phyloP scores from a whole-genome alignment of 2,888 invertebrate genomes.

The Hoplodrina blanda region DNA sequence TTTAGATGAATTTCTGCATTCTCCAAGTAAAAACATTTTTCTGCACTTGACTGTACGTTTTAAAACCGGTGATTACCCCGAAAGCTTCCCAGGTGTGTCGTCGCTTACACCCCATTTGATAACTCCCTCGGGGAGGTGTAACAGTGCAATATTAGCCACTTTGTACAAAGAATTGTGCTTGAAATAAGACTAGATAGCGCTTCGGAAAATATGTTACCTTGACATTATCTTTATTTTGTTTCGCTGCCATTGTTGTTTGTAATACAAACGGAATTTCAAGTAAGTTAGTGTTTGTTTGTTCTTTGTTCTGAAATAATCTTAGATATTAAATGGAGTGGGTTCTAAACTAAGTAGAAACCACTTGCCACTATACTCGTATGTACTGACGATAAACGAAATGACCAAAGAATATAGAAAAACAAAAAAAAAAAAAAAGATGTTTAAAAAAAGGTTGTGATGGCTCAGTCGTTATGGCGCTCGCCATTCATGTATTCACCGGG shows the following conservation, averaged over 20 bases:
- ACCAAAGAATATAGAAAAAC: background rate
- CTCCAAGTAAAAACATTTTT: too few species aligned
- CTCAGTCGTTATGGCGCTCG: too few species aligned
- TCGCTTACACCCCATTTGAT: slow-evolving; percentile 47
- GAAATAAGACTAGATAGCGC: slow-evolving; percentile 50
- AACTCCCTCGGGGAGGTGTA: slow-evolving; percentile 20
- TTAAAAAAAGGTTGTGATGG: too few species aligned
- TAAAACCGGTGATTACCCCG: slow-evolving; percentile 51
- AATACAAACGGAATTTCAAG: slow-evolving; percentile 28
- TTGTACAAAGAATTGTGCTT: slow-evolving; percentile 50
- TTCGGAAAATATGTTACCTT: slow-evolving; percentile 57
- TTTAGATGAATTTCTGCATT: too few species aligned
- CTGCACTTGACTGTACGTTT: slow-evolving; percentile 8
- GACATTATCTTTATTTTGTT: slow-evolving; percentile 47
- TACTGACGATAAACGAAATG: background rate
- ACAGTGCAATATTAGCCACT: slow-evolving; percentile 49
- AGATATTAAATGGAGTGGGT: background rate
- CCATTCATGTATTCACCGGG: too few species aligned
- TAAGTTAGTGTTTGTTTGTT: slow-evolving; percentile 29
- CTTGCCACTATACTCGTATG: too few species aligned
- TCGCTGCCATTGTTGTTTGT: slow-evolving; percentile 46
- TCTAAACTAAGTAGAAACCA: too few species aligned
- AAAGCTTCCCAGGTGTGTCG: slow-evolving; percentile 52
- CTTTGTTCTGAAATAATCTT: slow-evolving; percentile 25
- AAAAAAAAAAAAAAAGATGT: too few species aligned